A percentile compares a stretch with the other conserved stretches of the same genome.
phyloP scores from a whole-genome alignment of 2,888 invertebrate genomes.

The Dascillus cervinus region DNA sequence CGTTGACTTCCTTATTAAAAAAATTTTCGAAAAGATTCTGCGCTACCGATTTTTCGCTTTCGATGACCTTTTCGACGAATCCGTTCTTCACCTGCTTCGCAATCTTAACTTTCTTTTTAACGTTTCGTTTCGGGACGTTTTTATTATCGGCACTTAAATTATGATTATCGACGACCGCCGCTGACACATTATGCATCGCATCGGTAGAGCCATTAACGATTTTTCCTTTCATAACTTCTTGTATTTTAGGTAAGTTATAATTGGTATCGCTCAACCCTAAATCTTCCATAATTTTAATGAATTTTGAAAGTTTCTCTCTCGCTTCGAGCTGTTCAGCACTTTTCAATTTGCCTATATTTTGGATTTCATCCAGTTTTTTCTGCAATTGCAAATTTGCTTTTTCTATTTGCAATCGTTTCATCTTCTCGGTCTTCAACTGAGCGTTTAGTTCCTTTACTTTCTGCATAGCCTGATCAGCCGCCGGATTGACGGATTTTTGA shows the following conservation, averaged over 20 bases:
- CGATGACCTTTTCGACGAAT: neutral
- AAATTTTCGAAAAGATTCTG: constrained; percentile 31
- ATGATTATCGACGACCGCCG: too few species aligned
- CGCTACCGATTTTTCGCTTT: constrained; percentile 15
- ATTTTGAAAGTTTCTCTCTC: constrained; percentile 1
- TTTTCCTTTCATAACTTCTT: constrained; percentile 1
- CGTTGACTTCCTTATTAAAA: constrained; percentile 20
- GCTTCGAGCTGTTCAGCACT: constrained; percentile 4
- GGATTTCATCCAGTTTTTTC: constrained; percentile 45
- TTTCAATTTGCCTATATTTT: constrained; percentile 1
- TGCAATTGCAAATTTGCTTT: constrained; percentile 53
- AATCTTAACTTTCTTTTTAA: too few species aligned
- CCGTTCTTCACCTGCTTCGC: too few species aligned
- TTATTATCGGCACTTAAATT: too few species aligned
- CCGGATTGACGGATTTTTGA: constrained; percentile 8
- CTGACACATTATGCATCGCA: too few species aligned
- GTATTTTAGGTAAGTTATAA: neutral
- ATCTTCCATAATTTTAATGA: constrained; percentile 1
- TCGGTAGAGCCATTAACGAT: too few species aligned
- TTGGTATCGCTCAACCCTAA: constrained; percentile 3
- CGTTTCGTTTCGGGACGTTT: too few species aligned
- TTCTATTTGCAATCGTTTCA: constrained; percentile 55
- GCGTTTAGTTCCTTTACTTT: constrained; percentile 42
- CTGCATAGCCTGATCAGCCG: constrained; percentile 10
- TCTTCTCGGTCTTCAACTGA: constrained; percentile 54